Base-by-base conservation (phyloP, 2,888 invertebrate genomes). In the Pheosia gnoma region DNA sequence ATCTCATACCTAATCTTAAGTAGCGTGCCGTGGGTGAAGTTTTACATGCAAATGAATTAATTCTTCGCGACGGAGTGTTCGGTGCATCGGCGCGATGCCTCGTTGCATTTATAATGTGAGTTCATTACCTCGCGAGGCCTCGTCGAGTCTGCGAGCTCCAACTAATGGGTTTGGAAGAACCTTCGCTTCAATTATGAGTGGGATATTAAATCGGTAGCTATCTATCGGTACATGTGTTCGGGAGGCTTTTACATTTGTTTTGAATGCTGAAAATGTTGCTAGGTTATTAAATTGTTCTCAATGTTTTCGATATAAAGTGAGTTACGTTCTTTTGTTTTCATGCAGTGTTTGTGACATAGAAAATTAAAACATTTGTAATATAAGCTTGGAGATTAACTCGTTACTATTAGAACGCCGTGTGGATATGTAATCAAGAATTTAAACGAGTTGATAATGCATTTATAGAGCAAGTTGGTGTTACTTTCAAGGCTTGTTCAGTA, bases 31-130 rank as follows among this genome's bases (percentile, higher is more conserved):
- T 86, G 81, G 84, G 81, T 83, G 84, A 88, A 91, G 88, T 92
- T 91, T 91, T 91, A 90, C 90, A 92, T 91, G 93, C 89, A 93
- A 93, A 93, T 92, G 91, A 92, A 92, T 92, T 91, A 92, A 92
- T 93, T 92, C 92, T 92, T 93, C 91, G 87, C 84, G 84, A 84
- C 86, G 84, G 84, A 83, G 85, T 84, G 85, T 83, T 83, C 81
- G 85, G 87, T 85, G 89, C 90, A 89, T 87, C 88, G 84, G 75
- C 79, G 84, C 87, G 89, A 90, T 89, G 91, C 88, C 87, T 91
- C 92, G 92, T 89, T 92, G 92, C 92, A 93, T 93, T 92, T 89
- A 93, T 93, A 92, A 93, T 93, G 89, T 83, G 88, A 85, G 91
- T 93, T 93, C 93, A 92, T 93, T 93, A 93, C 89, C 86, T 82